phyloP scores from a whole-genome alignment of 1,140 invertebrate genomes.

The Drosophila pachea region DNA sequence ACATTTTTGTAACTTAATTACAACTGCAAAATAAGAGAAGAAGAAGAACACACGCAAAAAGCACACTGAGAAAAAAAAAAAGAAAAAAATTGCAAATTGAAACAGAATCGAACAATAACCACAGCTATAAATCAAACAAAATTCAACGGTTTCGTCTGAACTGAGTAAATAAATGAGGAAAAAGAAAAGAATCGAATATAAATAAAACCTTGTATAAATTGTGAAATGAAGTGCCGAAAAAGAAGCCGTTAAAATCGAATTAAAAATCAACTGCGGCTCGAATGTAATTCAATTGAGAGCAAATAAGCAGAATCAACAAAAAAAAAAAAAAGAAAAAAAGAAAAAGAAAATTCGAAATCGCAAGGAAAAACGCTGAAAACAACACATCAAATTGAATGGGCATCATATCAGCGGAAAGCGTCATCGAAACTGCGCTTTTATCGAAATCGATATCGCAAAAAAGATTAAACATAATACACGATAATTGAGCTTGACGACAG shows the following conservation, averaged over 20 bases:
- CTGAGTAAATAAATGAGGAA: constrained; percentile 10
- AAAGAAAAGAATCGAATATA: constrained; percentile 18
- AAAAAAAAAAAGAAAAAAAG: too few relatives aligned
- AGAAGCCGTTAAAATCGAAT: constrained; percentile 44
- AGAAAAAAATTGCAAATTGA: constrained; percentile 8
- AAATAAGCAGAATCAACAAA: neutral
- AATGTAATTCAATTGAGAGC: constrained; percentile 42
- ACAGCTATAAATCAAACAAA: constrained; percentile 18
- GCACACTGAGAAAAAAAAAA: neutral
- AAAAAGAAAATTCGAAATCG: too few relatives aligned
- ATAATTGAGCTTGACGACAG: constrained; percentile 13
- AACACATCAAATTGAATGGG: constrained; percentile 31
- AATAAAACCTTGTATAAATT: constrained; percentile 5
- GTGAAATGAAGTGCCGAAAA: constrained; percentile 52
- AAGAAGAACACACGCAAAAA: constrained; percentile 6
- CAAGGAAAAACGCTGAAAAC: too few relatives aligned
- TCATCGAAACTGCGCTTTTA: constrained; percentile 8
- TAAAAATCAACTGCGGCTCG: constrained; percentile 42
- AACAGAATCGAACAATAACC: constrained; percentile 9
- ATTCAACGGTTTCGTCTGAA: constrained; percentile 44
- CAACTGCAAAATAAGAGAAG: constrained; percentile 18
- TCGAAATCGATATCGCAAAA: constrained; percentile 43
- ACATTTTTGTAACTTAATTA: constrained; percentile 47
- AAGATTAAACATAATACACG: constrained; percentile 4
- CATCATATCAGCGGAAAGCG: constrained; percentile 23